Evolutionary conservation across 1,140 invertebrate genomes (phyloP), one percentile per base, ranked within the genome.

Genomic region (Dolichoris vasculosae): DNA sequence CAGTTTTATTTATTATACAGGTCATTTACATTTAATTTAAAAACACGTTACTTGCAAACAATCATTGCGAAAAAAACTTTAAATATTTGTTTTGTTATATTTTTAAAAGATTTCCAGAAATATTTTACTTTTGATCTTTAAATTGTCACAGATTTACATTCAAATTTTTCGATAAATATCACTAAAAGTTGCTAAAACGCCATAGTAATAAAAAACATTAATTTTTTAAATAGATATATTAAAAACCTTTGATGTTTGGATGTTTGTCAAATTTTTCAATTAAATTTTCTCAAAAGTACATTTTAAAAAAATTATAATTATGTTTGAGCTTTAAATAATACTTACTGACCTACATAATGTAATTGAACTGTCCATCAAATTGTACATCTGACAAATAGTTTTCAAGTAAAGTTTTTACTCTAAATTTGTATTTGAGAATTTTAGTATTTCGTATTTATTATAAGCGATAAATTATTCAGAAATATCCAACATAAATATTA

Each of bases 331-430:
- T 73, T 26, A 77, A 77, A 77, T 77, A 77, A 32, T 2, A 32
- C 48, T 30, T 20, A 77, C 20, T 77, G 46, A 32, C 75, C 46
- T 55, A 77, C 46, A 51, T 77, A 9, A 17, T 77, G 13, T 51
- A 77, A 77, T 77, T 77, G 46, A 77, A 8, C 46, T 77, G 48
- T 77, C 75, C 51, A 55, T 77, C 75, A 77, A 55, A 55, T 17
- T 17, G 11, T 46, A 32, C 8, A 55, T 7, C n/a, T 4, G 11
- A 32, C 43, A 75, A 75, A 46, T 75, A 46, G 3, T 26, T 75
- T 48, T 46, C 20, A 1, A 32, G n/a, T 23, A 9, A 64, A 69
- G 11, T 71, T 23, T 73, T 43, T n/a, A 43, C n/a, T 73, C 69
- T 43, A 43, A 73, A 43, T 43, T 73, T 51, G 8, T 51, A 51